Evolutionary conservation across 2,113 vertebrate species (phyloP), one percentile per base, ranked within the genome.

Genomic region (Thermophis baileyi): DNA sequence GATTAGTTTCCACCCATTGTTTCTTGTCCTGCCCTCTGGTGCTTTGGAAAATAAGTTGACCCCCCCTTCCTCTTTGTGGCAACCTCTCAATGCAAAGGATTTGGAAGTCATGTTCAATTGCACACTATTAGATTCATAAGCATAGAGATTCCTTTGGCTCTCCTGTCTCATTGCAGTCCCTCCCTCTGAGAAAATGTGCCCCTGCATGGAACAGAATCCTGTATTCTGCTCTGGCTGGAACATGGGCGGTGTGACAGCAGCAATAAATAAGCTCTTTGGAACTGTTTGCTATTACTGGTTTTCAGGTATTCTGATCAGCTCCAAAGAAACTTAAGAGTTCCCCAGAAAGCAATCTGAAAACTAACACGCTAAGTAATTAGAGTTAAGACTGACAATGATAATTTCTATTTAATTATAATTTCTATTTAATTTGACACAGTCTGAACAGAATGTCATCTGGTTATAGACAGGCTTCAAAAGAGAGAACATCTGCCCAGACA

Each of bases 391-490:
- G 54, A 86, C 89, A 87, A 46, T 49, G n/a, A 24, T 90, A 86
- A 93, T 57, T 89, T 88, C 89, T 57, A 60, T 27, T 60, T 60
- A 86, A 47, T 50, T 49, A 25, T 90, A 90, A 90, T 60, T 89
- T 89, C 86, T 54, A 63, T 93, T 87, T 60, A 90, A 89, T 90
- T 63, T 55, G 88, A 90, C 74, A 86, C 74, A 49, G 30, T 51
- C 40, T 89, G 81, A 93, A 87, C 60, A 93, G 49, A 54, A 12
- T 87, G 81, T 87, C 54, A 86, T 60, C 89, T 90, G 74, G 85
- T 90, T 93, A 90, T 44, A 46, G 57, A 93, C 46, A 91, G 46
- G 46, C 40, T 90, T 86, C 53, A 93, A 63, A 54, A 87, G 22
- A 63, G 90, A 63, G 53, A 87, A 25, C 57, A 35, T 25, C 53